Conservation (phyloP, 2,888 invertebrate genomes). For the Trichopria drosophilae region DNA sequence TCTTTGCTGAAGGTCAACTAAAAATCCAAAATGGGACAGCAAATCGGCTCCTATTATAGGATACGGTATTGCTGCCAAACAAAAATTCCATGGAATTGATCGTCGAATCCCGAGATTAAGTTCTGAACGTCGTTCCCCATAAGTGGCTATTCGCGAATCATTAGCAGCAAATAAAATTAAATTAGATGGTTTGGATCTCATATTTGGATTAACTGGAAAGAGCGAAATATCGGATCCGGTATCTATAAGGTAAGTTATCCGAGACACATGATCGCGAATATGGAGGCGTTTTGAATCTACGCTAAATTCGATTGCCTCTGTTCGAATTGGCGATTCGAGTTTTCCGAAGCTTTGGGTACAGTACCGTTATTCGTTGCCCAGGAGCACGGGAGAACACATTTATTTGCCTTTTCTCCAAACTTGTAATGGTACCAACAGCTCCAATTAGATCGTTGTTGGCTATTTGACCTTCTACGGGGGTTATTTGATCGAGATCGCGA, state of each 20-base stretch:
- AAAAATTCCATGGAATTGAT: slow-evolving; percentile 4
- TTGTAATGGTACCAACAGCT: slow-evolving; percentile 14
- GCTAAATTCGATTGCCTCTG: not conserved
- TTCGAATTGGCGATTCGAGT: not conserved
- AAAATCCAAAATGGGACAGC: not conserved
- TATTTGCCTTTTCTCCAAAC: slow-evolving; percentile 21
- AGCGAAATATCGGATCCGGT: slow-evolving; percentile 8
- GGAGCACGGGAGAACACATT: slow-evolving; percentile 24
- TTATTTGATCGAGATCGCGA: not conserved
- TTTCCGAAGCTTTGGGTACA: slow-evolving; percentile 1
- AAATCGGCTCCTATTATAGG: no score
- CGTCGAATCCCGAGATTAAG: not conserved
- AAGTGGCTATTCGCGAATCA: not conserved
- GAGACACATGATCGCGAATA: not conserved
- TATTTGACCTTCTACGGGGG: not conserved
- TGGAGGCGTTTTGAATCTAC: slow-evolving; percentile 6
- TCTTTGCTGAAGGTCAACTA: not conserved
- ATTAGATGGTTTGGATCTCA: not conserved
- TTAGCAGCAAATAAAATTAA: slow-evolving; percentile 1
- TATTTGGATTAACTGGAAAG: not conserved
- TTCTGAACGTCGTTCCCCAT: not conserved
- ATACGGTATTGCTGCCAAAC: slow-evolving; percentile 3
- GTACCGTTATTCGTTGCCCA: not conserved
- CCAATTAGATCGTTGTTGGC: no score
- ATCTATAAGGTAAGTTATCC: not conserved